These are phyloP conservation scores for Sebastes variabilis DNA, from an alignment of 2,797 vertebrate genomes.

Conservation along the genomic window DNA sequence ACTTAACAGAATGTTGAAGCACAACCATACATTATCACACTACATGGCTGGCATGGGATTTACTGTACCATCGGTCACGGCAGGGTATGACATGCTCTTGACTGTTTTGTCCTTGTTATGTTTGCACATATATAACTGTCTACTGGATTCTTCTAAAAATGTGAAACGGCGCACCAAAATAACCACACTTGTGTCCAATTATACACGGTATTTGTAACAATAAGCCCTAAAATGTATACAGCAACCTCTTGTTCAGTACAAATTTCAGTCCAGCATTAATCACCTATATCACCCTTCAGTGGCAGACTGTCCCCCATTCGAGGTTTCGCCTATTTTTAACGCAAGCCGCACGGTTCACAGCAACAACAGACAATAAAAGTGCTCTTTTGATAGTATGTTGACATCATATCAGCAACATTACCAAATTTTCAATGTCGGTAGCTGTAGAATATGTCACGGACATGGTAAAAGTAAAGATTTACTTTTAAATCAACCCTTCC, in stretches of 20 bases:
- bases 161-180: not conserved
- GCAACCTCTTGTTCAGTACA: not conserved
- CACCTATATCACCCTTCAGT: not conserved
- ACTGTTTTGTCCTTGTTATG: not conserved
- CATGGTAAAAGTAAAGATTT: too few species aligned
- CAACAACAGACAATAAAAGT: too few species aligned
- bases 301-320: not conserved
- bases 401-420: too few species aligned
- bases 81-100: not conserved
- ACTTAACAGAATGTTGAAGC: slow-evolving; percentile 1
- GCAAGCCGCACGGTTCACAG: too few species aligned
- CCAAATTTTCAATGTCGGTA: too few species aligned
- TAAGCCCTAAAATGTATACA: not conserved
- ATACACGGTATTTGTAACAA: not conserved
- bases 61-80: not conserved
- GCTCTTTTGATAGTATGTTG: too few species aligned
- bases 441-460: too few species aligned
- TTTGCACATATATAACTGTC: not conserved
- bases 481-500: too few species aligned
- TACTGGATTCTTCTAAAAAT: not conserved
- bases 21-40: not conserved
- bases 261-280: not conserved
- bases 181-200: not conserved
- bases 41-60: slow-evolving; percentile 10
- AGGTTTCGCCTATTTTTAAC: too few species aligned